Evolutionary conservation across 2,113 vertebrate genomes (phyloP).

Genomic region (Cercopithecus mona): DNA sequence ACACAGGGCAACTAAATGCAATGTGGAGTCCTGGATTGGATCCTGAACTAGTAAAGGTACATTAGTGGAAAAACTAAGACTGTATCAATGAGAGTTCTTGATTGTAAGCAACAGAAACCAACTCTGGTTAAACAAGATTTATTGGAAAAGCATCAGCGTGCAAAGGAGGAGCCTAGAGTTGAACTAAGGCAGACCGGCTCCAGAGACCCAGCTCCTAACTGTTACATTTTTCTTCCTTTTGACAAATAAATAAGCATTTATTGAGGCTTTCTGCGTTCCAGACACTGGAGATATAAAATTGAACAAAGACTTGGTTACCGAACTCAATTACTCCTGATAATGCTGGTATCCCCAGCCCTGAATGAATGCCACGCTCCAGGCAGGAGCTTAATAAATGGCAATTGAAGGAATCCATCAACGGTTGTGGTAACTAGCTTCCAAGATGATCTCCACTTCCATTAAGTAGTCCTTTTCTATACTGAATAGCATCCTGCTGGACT

Average conservation of each 20-base stretch:
- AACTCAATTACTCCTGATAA: neutral
- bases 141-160: neutral
- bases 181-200: neutral
- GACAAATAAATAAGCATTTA: neutral
- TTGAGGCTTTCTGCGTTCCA: neutral
- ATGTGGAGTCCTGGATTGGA: neutral
- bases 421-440: neutral
- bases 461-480: neutral
- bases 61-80: neutral
- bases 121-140: neutral
- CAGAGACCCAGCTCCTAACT: neutral
- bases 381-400: neutral
- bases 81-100: neutral
- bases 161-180: neutral
- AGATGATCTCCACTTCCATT: neutral
- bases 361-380: neutral
- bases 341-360: neutral
- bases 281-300: neutral
- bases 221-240: neutral
- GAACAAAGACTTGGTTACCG: neutral
- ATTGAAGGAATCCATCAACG: neutral
- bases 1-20: neutral
- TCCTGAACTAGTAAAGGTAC: neutral
- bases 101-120: neutral
- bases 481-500: neutral